Conservation (phyloP, 2,797 vertebrate genomes). For the Chloroceryle inda region DNA sequence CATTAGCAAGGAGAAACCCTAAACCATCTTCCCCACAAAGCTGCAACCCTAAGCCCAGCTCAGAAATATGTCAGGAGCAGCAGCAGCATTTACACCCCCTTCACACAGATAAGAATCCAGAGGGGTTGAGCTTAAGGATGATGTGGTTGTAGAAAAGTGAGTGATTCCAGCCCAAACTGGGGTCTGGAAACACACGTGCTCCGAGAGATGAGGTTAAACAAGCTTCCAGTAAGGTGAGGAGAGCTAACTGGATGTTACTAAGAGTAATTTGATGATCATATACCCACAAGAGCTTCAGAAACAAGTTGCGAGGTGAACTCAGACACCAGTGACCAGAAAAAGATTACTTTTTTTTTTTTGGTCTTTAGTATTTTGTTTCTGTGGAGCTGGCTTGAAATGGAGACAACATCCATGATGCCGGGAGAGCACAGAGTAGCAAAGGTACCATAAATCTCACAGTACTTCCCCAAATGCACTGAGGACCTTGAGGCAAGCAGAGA, state of each 20-base stretch:
- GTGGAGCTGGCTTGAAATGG: background rate
- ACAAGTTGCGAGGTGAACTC: background rate
- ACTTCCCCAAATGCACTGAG: background rate
- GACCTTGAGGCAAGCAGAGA: background rate
- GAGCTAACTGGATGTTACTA: background rate
- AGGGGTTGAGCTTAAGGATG: fast-evolving
- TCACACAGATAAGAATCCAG: fast-evolving
- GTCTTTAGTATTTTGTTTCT: background rate
- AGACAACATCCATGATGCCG: fast-evolving
- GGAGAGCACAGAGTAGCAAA: background rate
- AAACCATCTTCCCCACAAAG: background rate
- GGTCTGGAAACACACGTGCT: background rate
- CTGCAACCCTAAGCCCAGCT: background rate
- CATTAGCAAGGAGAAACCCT: fast-evolving
- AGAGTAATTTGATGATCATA: fast-evolving
- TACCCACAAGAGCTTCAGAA: background rate
- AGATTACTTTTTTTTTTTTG: background rate
- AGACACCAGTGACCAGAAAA: background rate
- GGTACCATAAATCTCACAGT: background rate
- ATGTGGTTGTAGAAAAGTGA: background rate
- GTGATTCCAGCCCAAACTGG: background rate
- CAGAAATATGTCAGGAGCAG: background rate
- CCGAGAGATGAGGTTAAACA: background rate
- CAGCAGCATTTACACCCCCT: background rate
- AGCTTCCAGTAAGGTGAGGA: background rate